phyloP scores from a whole-genome alignment of 2,888 invertebrate species.

The Callyntrura guangdongensis region DNA sequence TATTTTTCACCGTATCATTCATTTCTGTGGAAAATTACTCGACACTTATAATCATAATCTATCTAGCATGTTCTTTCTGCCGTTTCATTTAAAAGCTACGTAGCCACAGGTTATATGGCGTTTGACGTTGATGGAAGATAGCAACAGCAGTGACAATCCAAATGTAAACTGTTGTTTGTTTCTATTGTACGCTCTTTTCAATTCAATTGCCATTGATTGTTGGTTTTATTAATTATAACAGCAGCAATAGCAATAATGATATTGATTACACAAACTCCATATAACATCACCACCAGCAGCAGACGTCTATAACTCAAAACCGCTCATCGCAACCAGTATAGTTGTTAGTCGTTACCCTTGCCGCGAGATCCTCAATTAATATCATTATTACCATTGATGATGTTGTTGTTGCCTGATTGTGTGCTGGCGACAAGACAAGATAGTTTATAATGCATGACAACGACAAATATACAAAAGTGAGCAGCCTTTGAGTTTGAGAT shows the following conservation, averaged over 20 bases:
- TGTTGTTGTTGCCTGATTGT: constrained; percentile 21
- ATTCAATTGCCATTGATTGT: background rate
- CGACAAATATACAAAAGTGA: background rate
- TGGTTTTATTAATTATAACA: constrained; percentile 10
- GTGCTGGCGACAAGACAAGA: background rate
- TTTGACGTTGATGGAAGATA: background rate
- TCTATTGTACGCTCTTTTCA: background rate
- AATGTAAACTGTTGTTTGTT: constrained; percentile 21
- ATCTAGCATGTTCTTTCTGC: background rate
- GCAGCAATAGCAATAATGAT: constrained; percentile 14
- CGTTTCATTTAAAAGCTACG: background rate
- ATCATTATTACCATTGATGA: constrained; percentile 31
- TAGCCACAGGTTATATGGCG: background rate
- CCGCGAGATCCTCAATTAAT: constrained; percentile 60
- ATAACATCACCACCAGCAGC: background rate
- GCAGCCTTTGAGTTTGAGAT: background rate
- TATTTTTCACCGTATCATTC: constrained; percentile 32
- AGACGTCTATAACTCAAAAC: constrained; percentile 47
- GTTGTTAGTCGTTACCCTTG: constrained; percentile 42
- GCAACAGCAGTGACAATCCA: constrained; percentile 4
- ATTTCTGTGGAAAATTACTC: constrained; percentile 61
- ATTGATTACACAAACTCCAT: constrained; percentile 33
- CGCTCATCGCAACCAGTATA: background rate
- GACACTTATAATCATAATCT: constrained; percentile 12
- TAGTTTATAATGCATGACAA: background rate